phyloP scores from a whole-genome alignment of 37 sponge, comb jelly and placozoan species.

The Hexactinellida sp. region DNA sequence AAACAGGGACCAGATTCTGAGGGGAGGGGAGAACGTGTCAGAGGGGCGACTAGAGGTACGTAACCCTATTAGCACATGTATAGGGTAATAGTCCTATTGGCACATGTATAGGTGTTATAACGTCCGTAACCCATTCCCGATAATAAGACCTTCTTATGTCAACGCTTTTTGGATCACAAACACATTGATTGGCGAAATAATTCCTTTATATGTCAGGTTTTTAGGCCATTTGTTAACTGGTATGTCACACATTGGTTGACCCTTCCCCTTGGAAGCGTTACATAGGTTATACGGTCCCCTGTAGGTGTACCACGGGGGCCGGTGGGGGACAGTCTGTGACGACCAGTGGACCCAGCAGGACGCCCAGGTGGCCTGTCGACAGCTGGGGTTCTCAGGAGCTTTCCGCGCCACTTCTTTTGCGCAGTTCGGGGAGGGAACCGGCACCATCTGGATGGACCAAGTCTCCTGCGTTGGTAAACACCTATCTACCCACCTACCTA shows the following conservation, averaged over 20 bases:
- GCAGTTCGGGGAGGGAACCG: background rate
- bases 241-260: too few relatives aligned
- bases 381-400: background rate
- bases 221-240: too few relatives aligned
- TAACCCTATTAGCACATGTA: too few relatives aligned
- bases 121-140: too few relatives aligned
- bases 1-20: background rate
- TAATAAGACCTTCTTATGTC: too few relatives aligned
- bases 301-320: background rate
- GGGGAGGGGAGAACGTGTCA: background rate
- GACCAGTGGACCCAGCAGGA: background rate
- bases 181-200: background rate
- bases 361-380: background rate
- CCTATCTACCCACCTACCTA: background rate
- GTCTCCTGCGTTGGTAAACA: background rate
- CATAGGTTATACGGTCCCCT: too few relatives aligned
- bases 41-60: background rate
- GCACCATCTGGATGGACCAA: background rate
- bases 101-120: too few relatives aligned
- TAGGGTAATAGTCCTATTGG: too few relatives aligned
- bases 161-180: too few relatives aligned
- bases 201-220: too few relatives aligned
- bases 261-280: too few relatives aligned
- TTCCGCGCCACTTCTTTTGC: background rate
- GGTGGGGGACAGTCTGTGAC: background rate